Base-by-base conservation (phyloP, 2,113 vertebrate genomes). In the Haplochromis vanheusdeni region DNA sequence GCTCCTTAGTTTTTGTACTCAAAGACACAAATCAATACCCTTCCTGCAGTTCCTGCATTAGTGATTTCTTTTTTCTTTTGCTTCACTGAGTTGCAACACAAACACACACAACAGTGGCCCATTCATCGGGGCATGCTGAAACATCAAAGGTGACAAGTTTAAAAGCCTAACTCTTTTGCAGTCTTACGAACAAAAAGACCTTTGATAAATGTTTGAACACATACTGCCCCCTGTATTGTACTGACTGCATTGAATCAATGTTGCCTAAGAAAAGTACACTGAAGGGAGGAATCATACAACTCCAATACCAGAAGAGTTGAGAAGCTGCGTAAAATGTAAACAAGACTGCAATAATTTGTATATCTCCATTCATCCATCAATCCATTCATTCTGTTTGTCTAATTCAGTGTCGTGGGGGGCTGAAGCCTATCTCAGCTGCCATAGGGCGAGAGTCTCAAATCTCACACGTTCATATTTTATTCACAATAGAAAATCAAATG, bases 21-120 rank as follows among this genome's bases (percentile, higher is more conserved):
- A 58, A 82, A 84, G 60, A 83, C 73, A 87, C 52, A 85, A 81
- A 91, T 92, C 89, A 37, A 90, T 92, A 87, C 45, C 16, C 31
- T 87, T 52, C 70, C 82, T 80, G 83, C 31, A 86, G 81, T 47
- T 60, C 17, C 56, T 82, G 81, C 84, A 81, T 88, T 86, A 85
- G 80, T 79, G 88, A 82, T 79, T 40, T 86, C 68, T 37, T 54
- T 83, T 40, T 65, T 83, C 23, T 31, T 90, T 85, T 83, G 80
- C 87, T 86, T 19, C 56, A 80, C 58, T 73, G 87, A 87, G 70
- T 56, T 79, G 55, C 35, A 45, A 6, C 9, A 55, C 4, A 17
- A 60, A 42, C 23, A 4, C 40, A 52, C 26, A 89, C 83, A 73
- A 85, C 62, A 77, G 33, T 16, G 37, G 77, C 13, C 62, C 54